A percentile compares a stretch with the other conserved stretches of the same genome.
phyloP scores from a whole-genome alignment of 2,888 invertebrate genomes.

The Microctonus aethiopoides region DNA sequence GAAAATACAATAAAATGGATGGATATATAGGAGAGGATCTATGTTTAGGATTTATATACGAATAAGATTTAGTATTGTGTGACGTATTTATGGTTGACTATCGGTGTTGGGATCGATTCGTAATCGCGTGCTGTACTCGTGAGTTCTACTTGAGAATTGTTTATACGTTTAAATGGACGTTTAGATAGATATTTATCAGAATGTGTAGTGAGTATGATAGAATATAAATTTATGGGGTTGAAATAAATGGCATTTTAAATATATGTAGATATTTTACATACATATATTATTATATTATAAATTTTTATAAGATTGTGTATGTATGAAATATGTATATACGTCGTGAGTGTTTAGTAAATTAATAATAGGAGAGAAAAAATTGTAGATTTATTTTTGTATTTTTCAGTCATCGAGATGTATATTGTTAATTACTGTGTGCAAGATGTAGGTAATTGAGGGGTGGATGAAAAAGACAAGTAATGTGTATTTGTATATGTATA shows the following conservation, averaged over 20 bases:
- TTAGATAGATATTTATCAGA: neutral
- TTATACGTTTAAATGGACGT: neutral
- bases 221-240: neutral
- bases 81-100: constrained; percentile 30
- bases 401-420: neutral
- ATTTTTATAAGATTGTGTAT: too few species aligned
- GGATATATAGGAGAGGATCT: too few species aligned
- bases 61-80: constrained; percentile 29
- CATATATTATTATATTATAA: too few species aligned
- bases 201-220: neutral
- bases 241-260: neutral
- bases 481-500: neutral
- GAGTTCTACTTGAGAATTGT: neutral
- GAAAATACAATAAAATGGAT: neutral
- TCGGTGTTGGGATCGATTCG: constrained; percentile 27
- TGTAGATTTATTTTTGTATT: neutral
- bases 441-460: neutral
- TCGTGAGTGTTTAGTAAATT: too few species aligned
- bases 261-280: too few species aligned
- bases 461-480: neutral
- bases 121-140: neutral
- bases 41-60: too few species aligned
- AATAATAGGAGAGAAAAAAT: neutral
- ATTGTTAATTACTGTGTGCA: neutral
- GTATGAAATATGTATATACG: too few species aligned